Conservation (phyloP, 2,113 vertebrate species). For the Neoarius graeffei region DNA sequence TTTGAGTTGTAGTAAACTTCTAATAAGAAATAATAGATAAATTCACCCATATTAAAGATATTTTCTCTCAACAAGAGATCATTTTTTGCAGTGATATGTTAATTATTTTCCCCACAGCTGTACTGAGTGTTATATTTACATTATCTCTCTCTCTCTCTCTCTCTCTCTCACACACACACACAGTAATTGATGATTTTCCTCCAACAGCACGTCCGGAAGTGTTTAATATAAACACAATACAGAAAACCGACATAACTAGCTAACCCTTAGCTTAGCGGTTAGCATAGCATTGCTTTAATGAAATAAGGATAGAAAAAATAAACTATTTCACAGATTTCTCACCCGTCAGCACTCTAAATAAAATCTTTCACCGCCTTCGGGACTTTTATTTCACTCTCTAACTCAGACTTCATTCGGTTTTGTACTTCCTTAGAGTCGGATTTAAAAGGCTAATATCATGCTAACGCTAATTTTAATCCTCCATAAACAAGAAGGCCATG, state of each 20-base stretch:
- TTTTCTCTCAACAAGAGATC: too few species aligned
- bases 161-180: neutral
- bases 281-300: neutral
- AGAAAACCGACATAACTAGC: neutral
- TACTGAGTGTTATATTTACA: too few species aligned
- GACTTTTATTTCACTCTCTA: neutral
- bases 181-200: neutral
- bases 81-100: neutral
- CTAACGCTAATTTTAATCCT: conserved; percentile 4
- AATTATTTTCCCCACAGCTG: neutral
- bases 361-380: neutral
- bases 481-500: neutral
- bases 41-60: too few species aligned
- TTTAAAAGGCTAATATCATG: neutral
- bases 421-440: neutral
- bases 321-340: neutral
- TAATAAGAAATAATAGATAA: too few species aligned
- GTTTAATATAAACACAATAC: neutral
- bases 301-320: neutral
- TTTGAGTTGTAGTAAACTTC: too few species aligned
- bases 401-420: neutral
- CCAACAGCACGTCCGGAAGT: neutral
- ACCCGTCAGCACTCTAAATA: neutral
- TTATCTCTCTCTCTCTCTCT: too few species aligned
- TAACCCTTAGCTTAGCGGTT: neutral